Evolutionary conservation across 2,888 invertebrate species (phyloP), one percentile per base, ranked within the genome.

Genomic region (Palloptera scutellata): DNA sequence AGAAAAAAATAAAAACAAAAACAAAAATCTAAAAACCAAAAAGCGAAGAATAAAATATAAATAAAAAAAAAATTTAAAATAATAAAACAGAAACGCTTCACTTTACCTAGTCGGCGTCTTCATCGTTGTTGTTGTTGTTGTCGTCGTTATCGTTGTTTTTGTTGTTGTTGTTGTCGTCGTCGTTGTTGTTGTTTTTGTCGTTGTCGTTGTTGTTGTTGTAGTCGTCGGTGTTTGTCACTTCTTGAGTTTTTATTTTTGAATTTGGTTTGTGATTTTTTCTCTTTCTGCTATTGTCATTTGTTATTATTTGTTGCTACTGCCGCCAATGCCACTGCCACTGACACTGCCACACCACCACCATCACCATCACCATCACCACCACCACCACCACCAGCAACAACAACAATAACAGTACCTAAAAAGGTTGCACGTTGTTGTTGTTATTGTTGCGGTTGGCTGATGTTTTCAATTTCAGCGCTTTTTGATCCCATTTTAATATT

Each of bases 401-500:
- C 30, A 57, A 58, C 59, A 64, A 52, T 58, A 58, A 64, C 58
- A 66, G 54, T 54, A 53, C 60, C 45, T 30, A 64, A 59, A 51
- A 58, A 19, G 53, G 12, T n/a, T 53, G 10, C 17, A 17, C 53
- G 53, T 53, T 53, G 17, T 53, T n/a, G 13, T 11, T 53, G 30
- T 17, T 17, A n/a, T n/a, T n/a, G n/a, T n/a, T n/a, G n/a, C n/a
- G n/a, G n/a, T n/a, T n/a, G n/a, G 53, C 53, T 53, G 12, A 6
- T 4, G 15, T 53, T n/a, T 19, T n/a, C 53, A 17, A 5, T 53
- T 43, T 54, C 60, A 45, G 60, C 54, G 43, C 61, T 45, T 55
- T 64, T 80, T 83, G 83, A 83, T 83, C 84, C 83, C 84, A 83
- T 83, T 83, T 83, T 83, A 83, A 83, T 83, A 83, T 83, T 83